Conservation (phyloP, 2,113 vertebrate species). For the Grus americana region DNA sequence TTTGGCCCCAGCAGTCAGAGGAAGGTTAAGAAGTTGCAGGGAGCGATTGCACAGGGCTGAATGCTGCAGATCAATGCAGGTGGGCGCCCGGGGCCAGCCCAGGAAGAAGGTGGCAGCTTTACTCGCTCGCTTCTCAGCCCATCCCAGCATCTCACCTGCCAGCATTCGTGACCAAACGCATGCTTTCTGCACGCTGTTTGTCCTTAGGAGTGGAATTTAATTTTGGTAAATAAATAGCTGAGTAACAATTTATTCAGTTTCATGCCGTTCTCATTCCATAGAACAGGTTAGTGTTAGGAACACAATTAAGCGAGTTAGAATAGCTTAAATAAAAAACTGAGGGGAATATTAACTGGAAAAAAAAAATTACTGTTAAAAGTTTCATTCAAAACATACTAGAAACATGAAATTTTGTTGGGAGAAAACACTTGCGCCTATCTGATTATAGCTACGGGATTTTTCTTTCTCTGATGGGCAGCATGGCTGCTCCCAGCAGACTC, state of each 20-base stretch:
- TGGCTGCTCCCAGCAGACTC: neutral
- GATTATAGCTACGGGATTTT: neutral
- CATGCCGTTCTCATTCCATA: neutral
- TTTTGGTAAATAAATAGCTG: neutral
- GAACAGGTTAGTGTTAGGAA: neutral
- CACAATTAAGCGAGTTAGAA: neutral
- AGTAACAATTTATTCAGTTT: neutral
- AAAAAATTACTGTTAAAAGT: neutral
- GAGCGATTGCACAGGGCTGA: neutral
- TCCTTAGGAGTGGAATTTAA: neutral
- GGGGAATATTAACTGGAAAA: neutral
- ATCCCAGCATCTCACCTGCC: neutral
- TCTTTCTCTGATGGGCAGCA: neutral
- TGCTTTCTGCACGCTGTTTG: neutral
- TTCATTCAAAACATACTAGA: neutral
- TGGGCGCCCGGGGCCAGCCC: neutral
- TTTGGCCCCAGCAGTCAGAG: neutral
- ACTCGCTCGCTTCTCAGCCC: neutral
- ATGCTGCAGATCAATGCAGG: neutral
- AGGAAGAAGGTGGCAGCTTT: neutral
- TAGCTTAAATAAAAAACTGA: neutral
- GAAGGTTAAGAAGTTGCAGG: neutral
- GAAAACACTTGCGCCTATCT: neutral
- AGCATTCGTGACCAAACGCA: fast-evolving
- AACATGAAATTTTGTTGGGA: neutral